A percentile compares a stretch with the other conserved stretches of the same genome.
Conservation (phyloP, 1,140 invertebrate species). For the Copidosoma floridanum region DNA sequence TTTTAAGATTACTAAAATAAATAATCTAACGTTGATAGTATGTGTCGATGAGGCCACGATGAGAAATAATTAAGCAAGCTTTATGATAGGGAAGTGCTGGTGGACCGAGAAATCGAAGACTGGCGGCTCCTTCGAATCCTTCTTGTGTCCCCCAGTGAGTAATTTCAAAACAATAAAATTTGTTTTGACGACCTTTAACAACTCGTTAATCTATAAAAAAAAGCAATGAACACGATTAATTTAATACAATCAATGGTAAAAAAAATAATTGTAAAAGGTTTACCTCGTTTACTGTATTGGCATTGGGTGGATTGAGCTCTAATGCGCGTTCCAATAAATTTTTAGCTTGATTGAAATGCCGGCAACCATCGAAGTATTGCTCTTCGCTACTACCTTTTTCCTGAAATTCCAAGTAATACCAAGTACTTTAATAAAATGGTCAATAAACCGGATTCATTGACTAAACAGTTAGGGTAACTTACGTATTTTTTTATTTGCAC, state of each 20-base stretch:
- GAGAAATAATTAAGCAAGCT: constrained; percentile 54
- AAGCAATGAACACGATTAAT: no score
- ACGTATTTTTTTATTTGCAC: constrained; percentile 52
- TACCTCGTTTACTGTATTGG: constrained; percentile 79
- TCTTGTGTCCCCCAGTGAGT: constrained; percentile 85
- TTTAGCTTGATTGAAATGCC: constrained; percentile 89
- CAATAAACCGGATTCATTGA: no score
- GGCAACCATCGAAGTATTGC: constrained; percentile 76
- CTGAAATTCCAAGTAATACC: no score
- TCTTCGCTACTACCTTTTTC: constrained; percentile 47
- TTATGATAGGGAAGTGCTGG: constrained; percentile 89
- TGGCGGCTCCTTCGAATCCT: constrained; percentile 76
- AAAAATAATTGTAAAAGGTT: constrained; percentile 24
- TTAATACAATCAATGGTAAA: constrained; percentile 6
- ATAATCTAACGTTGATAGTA: constrained; percentile 26
- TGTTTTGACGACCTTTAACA: constrained; percentile 87
- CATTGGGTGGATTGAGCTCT: constrained; percentile 57
- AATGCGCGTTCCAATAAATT: constrained; percentile 71
- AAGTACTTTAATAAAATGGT: no score
- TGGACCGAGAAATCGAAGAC: constrained; percentile 90
- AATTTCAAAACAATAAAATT: constrained; percentile 94
- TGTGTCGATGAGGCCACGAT: neutral
- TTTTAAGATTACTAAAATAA: no score
- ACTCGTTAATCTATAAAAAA: constrained; percentile 70
- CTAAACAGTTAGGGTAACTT: no score